phyloP scores from a whole-genome alignment of 2,113 vertebrate species.

The Rhea americana region DNA sequence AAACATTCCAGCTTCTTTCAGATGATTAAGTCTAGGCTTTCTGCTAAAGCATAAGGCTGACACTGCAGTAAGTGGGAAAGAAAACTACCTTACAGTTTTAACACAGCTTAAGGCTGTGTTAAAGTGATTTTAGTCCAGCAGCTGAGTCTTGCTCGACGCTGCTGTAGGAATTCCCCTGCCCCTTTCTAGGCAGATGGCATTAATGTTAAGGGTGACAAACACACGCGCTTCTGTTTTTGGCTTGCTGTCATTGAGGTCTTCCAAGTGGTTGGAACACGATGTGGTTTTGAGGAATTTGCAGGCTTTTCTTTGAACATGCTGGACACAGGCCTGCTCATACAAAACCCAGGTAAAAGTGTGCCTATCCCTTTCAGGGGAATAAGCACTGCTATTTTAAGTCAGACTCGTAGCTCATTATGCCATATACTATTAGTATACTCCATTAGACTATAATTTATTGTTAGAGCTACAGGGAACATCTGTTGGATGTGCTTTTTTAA shows the following conservation, averaged over 20 bases:
- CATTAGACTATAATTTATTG: not conserved
- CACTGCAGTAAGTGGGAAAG: not conserved
- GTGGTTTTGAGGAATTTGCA: not conserved
- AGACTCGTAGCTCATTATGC: not conserved
- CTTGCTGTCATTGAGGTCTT: not conserved
- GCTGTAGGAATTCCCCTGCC: not conserved
- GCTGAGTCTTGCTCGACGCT: not conserved
- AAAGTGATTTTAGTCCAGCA: not conserved
- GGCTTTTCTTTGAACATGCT: not conserved
- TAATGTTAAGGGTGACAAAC: not conserved
- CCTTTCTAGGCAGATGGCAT: not conserved
- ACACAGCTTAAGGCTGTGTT: not conserved
- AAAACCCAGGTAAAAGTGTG: not conserved
- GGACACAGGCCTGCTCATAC: not conserved
- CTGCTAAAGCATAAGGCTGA: not conserved
- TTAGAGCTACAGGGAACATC: not conserved
- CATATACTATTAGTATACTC: too few species aligned
- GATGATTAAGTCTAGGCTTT: not conserved
- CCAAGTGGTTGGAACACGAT: rapidly evolving
- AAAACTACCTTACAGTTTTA: not conserved
- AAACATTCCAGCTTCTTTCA: not conserved
- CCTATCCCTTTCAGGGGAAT: not conserved
- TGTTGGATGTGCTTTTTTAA: not conserved
- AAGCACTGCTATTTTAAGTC: not conserved
- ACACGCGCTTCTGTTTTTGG: not conserved